Base-by-base conservation (phyloP, 2,888 invertebrate genomes). In the Polyommatus icarus region DNA sequence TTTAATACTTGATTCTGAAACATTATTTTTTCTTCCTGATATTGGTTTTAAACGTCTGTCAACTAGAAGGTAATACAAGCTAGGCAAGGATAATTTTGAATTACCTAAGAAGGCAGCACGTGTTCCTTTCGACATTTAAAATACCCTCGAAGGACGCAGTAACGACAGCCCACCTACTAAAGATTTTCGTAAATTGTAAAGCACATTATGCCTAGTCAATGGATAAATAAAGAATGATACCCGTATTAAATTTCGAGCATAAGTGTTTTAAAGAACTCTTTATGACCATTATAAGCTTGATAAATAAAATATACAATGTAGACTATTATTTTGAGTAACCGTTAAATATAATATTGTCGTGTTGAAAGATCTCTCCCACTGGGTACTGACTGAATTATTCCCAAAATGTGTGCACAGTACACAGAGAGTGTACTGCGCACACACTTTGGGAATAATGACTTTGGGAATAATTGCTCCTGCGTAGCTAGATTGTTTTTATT, bases 151-250 rank as follows among this genome's bases (percentile, higher is more conserved):
- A 67, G 67, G 67, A 12, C 29, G 29, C 29, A 67, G 5, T 5
- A 67, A 67, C 67, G 67, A 29, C 67, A 67, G 8, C 24, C 67
- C 24, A 67, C 67, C 29, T 67, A 29, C 29, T 67, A 29, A 29
- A 67, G 67, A 29, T 67, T 67, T 67, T 67, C 12, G 67, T 67
- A 54, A 54, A 54, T 54, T 54, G 54, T 50, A 50, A 15, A 50
- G 50, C 18, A 12, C 29, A 67, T 61, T 61, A 24, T 61, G 67
- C 67, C 67, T 67, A 67, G 67, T 29, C 67, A 67, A 67, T 15
- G 67, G 67, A 29, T 15, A 67, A 67, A 29, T 24, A 67, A 67
- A 67, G 12, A 67, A 29, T 67, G 29, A 67, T 29, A 67, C 67
- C 67, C 67, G 67, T 67, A 67, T 67, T 29, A 67, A 67, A 67